A percentile compares a stretch with the other conserved stretches of the same genome.
Conservation (phyloP, 2,797 vertebrate species). For the Anolis apletophallus region DNA sequence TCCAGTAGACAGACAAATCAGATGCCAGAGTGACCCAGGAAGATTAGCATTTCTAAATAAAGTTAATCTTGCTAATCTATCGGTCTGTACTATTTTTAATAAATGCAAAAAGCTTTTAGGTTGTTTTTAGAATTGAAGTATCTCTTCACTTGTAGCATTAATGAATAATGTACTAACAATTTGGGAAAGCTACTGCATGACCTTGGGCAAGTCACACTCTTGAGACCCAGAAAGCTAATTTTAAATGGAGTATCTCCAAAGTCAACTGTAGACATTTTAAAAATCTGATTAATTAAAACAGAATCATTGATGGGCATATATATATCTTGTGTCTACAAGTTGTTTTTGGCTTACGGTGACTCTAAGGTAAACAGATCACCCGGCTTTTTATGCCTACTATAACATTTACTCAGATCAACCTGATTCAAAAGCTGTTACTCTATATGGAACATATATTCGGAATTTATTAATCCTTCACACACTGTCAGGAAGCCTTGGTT, state of each 20-base stretch:
- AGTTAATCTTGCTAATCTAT: conserved; percentile 18
- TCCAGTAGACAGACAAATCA: conserved; percentile 29
- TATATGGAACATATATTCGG: not conserved
- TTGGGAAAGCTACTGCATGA: too few relatives aligned
- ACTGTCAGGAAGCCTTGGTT: not conserved
- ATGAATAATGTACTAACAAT: not conserved
- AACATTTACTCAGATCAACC: not conserved
- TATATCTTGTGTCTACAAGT: too few relatives aligned
- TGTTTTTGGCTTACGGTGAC: too few relatives aligned
- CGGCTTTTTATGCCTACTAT: not conserved
- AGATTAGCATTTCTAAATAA: conserved; percentile 16
- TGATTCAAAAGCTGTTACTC: not conserved
- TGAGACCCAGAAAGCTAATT: too few relatives aligned
- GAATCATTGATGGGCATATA: too few relatives aligned
- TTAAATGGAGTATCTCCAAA: too few relatives aligned
- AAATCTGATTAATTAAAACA: too few relatives aligned
- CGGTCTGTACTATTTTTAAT: not conserved
- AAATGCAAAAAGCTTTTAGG: conserved; percentile 7
- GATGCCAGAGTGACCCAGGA: not conserved
- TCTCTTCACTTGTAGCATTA: not conserved
- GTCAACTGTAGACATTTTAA: too few relatives aligned
- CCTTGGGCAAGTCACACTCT: too few relatives aligned
- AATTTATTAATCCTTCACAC: not conserved
- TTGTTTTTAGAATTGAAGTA: conserved; percentile 16
- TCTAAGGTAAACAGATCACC: too few relatives aligned